Percentiles rank a stretch among this genome's conserved stretches.
phyloP scores from a whole-genome alignment of 2,888 invertebrate species.

The Philaethria dido region DNA sequence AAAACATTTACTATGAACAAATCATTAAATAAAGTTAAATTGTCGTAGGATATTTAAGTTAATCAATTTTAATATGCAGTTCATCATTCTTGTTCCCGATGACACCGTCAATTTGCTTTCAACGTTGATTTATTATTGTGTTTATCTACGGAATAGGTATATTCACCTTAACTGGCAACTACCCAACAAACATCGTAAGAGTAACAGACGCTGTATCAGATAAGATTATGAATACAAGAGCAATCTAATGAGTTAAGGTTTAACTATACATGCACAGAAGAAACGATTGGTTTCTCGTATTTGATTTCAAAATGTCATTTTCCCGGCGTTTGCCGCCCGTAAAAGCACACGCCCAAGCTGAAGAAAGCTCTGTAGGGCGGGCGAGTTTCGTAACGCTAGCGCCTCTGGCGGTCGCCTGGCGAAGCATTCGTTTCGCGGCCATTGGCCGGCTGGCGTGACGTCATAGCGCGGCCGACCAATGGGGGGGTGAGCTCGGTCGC shows the following conservation, averaged over 20 bases:
- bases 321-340: slow-evolving; percentile 64
- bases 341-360: slow-evolving; percentile 78
- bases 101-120: slow-evolving; percentile 44
- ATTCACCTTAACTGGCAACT: slow-evolving; percentile 59
- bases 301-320: slow-evolving; percentile 55
- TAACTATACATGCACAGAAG: slow-evolving; percentile 42
- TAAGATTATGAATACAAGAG: slow-evolving; percentile 33
- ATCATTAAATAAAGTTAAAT: background rate
- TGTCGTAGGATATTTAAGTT: background rate
- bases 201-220: slow-evolving; percentile 33
- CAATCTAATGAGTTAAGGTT: slow-evolving; percentile 27
- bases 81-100: slow-evolving; percentile 39
- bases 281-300: slow-evolving; percentile 50
- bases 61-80: slow-evolving; percentile 16
- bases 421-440: slow-evolving; percentile 57
- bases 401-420: slow-evolving; percentile 62
- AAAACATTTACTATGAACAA: background rate
- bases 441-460: slow-evolving; percentile 75
- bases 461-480: slow-evolving; percentile 73
- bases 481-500: slow-evolving; percentile 66
- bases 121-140: slow-evolving; percentile 49
- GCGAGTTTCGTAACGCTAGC: slow-evolving; percentile 69
- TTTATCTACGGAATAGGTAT: slow-evolving; percentile 54
- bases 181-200: slow-evolving; percentile 52
- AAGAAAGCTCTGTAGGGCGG: slow-evolving; percentile 81